Conservation (phyloP, 2,113 vertebrate genomes). For the Crocuta crocuta region DNA sequence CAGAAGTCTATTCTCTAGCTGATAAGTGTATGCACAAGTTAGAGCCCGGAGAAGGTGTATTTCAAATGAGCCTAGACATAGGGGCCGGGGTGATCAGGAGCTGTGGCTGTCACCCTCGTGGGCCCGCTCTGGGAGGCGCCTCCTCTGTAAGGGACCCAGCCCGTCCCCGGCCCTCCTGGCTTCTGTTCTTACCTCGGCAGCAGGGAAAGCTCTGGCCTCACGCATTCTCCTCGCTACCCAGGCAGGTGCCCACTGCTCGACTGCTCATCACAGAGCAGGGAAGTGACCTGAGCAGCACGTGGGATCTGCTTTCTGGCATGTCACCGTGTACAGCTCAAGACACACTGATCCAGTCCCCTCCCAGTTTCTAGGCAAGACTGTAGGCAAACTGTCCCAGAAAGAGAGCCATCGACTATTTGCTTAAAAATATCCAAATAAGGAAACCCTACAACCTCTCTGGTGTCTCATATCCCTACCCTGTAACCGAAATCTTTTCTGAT, state of each 20-base stretch:
- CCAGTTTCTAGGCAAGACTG: slow-evolving; percentile 56
- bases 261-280: background rate
- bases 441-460: slow-evolving; percentile 32
- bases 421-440: slow-evolving; percentile 77
- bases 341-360: slow-evolving; percentile 39
- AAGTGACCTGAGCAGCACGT: background rate
- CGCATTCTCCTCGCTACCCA: background rate
- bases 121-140: rapidly evolving
- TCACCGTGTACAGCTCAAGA: background rate
- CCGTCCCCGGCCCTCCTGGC: background rate
- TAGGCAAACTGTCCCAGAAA: slow-evolving; percentile 69
- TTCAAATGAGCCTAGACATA: background rate
- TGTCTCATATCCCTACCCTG: slow-evolving; percentile 37
- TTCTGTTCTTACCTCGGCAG: slow-evolving; percentile 43
- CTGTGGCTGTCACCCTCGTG: too few relatives aligned
- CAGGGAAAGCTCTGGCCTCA: background rate
- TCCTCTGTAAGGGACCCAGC: background rate
- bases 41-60: background rate
- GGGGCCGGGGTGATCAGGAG: background rate
- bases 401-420: slow-evolving; percentile 57
- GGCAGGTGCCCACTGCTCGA: background rate
- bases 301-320: background rate
- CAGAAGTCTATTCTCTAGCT: background rate
- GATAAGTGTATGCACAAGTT: background rate
- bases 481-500: slow-evolving; percentile 73